Conservation (phyloP, 2,797 vertebrate species). For the Tragopan temminckii region DNA sequence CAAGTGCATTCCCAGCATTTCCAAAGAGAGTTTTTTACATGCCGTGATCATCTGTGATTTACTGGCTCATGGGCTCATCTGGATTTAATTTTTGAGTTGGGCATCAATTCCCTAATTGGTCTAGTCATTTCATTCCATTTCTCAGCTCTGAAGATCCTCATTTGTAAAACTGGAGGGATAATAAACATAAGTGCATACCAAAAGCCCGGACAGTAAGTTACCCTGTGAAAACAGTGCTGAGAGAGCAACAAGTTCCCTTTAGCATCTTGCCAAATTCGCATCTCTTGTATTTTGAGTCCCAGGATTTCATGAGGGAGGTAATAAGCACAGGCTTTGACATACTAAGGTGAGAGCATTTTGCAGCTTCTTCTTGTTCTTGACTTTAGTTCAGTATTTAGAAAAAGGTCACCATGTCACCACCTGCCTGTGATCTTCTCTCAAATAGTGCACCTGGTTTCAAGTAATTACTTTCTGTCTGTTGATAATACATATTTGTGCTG, state of each 20-base stretch:
- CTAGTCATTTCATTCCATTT: slow-evolving; percentile 44
- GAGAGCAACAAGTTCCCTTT: background rate
- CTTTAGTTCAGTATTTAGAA: background rate
- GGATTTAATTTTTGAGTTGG: slow-evolving; percentile 54
- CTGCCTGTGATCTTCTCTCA: background rate
- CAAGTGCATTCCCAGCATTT: slow-evolving; percentile 51
- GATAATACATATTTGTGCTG: background rate
- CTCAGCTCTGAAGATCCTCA: background rate
- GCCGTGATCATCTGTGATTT: slow-evolving; percentile 40
- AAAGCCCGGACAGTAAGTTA: background rate
- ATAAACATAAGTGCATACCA: background rate
- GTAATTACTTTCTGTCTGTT: background rate
- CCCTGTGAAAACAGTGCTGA: background rate
- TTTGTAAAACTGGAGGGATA: slow-evolving; percentile 40
- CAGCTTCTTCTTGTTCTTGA: background rate
- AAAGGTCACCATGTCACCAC: background rate
- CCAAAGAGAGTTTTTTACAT: background rate
- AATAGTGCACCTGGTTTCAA: background rate
- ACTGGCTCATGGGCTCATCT: background rate
- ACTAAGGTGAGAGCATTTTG: background rate
- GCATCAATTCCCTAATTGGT: slow-evolving; percentile 18
- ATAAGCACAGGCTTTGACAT: fast-evolving
- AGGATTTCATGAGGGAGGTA: background rate
- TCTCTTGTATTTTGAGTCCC: background rate
- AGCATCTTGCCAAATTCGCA: background rate